Percentiles rank a stretch among this genome's conserved stretches.
Conservation (phyloP, 2,113 vertebrate species). For the Xyliphius kryptos region DNA sequence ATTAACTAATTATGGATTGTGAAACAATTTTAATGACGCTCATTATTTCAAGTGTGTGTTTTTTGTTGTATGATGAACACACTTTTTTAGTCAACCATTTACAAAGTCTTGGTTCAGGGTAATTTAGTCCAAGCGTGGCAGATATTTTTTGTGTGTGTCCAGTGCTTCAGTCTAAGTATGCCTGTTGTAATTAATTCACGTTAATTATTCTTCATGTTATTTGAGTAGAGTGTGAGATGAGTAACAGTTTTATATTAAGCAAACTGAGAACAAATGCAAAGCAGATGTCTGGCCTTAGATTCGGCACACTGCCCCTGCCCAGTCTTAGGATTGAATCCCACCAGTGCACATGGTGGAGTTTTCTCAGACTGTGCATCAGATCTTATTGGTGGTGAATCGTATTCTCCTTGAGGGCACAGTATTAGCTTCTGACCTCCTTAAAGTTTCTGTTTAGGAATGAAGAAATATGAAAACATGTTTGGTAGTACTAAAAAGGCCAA, state of each 20-base stretch:
- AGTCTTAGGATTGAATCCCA: slow-evolving; percentile 22
- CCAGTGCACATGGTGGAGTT: slow-evolving; percentile 17
- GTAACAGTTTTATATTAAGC: slow-evolving; percentile 4
- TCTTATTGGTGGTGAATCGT: slow-evolving; percentile 28
- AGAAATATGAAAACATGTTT: neutral
- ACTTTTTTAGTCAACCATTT: too few relatives aligned
- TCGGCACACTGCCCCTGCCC: slow-evolving; percentile 13
- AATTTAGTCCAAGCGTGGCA: too few relatives aligned
- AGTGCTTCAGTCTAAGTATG: too few relatives aligned
- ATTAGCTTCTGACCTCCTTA: slow-evolving; percentile 12
- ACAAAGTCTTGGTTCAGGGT: too few relatives aligned
- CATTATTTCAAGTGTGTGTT: too few relatives aligned
- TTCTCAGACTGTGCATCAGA: slow-evolving; percentile 31
- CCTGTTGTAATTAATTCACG: too few relatives aligned
- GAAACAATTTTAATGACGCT: too few relatives aligned
- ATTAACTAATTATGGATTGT: too few relatives aligned
- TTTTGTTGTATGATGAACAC: too few relatives aligned
- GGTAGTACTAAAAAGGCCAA: neutral
- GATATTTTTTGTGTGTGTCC: too few relatives aligned
- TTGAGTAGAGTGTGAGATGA: slow-evolving; percentile 17
- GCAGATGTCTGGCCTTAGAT: slow-evolving; percentile 42
- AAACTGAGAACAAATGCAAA: slow-evolving; percentile 29
- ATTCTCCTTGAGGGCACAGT: slow-evolving; percentile 28
- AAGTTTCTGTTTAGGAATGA: slow-evolving; percentile 23
- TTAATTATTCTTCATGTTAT: too few relatives aligned